These are phyloP conservation scores for Dasypus novemcinctus DNA, from an alignment of 2,113 vertebrate genomes.

Conservation along the genomic window DNA sequence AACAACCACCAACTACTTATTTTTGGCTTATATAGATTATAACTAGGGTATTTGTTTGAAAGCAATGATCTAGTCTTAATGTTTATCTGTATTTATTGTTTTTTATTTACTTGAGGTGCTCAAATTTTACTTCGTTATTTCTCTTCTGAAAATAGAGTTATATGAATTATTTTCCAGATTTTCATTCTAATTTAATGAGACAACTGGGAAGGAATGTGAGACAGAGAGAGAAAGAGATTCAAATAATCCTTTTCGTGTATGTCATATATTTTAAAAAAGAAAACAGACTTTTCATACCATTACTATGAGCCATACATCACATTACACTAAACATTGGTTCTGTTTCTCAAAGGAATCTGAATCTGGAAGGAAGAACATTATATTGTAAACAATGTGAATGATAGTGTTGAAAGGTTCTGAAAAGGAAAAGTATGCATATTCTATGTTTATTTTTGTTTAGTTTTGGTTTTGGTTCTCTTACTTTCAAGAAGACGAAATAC, in stretches of 20 bases:
- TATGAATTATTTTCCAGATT: neutral
- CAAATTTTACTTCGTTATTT: neutral
- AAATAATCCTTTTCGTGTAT: neutral
- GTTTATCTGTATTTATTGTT: slow-evolving; percentile 12
- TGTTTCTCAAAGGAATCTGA: neutral
- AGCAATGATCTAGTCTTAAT: neutral
- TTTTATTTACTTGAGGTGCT: neutral
- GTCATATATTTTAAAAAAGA: neutral
- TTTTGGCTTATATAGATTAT: neutral
- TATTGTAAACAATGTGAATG: neutral
- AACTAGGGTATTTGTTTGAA: neutral
- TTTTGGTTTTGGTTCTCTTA: neutral
- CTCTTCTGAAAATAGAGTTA: neutral
- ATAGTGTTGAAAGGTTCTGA: neutral
- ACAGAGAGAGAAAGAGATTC: neutral
- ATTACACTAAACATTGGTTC: neutral
- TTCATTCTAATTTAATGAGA: neutral
- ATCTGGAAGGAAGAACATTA: neutral
- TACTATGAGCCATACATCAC: neutral
- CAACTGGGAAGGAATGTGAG: neutral
- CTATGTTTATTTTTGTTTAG: neutral
- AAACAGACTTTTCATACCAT: neutral
- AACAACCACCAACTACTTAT: neutral
- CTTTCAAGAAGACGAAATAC: neutral
- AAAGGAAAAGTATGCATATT: neutral